phyloP scores from a whole-genome alignment of 1,140 invertebrate genomes.

The Brachionus sp. region DNA sequence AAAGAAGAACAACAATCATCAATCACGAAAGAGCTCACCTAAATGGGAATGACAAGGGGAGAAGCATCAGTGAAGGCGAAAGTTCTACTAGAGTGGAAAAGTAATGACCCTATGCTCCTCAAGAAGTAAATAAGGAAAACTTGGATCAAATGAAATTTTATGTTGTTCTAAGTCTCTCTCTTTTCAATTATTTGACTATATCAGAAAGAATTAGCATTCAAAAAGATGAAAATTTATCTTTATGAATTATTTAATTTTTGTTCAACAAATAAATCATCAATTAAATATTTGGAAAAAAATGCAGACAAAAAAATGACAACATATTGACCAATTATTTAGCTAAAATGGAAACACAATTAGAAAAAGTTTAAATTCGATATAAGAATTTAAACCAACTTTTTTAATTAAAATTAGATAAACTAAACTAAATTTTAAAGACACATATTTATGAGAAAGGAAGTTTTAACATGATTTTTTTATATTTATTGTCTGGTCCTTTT shows the following conservation, averaged over 20 bases:
- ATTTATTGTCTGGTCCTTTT: too few relatives aligned
- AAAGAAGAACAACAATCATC: too few relatives aligned
- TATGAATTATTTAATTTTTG: not conserved
- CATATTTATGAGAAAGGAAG: too few relatives aligned
- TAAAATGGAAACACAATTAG: not conserved
- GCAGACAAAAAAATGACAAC: not conserved
- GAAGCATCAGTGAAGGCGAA: too few relatives aligned
- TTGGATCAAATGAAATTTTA: not conserved
- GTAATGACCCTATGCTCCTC: too few relatives aligned
- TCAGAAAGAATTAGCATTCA: not conserved
- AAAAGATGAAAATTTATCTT: not conserved
- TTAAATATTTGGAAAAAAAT: constrained; percentile 24
- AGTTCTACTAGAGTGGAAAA: too few relatives aligned
- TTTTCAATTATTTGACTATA: not conserved
- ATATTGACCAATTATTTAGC: not conserved
- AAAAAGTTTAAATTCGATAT: constrained; percentile 14
- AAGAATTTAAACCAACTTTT: constrained; percentile 26
- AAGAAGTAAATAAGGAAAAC: too few relatives aligned
- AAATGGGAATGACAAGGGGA: too few relatives aligned
- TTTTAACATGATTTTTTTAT: too few relatives aligned
- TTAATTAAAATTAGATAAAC: too few relatives aligned
- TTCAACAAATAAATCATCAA: not conserved
- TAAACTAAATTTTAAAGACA: too few relatives aligned
- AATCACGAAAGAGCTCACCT: too few relatives aligned
- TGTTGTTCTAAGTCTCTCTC: not conserved